Evolutionary conservation across 37 sponge, comb jelly and placozoan species (phyloP), one percentile per base, ranked within the genome.

Genomic region (Halisarca cf. caerulea): DNA sequence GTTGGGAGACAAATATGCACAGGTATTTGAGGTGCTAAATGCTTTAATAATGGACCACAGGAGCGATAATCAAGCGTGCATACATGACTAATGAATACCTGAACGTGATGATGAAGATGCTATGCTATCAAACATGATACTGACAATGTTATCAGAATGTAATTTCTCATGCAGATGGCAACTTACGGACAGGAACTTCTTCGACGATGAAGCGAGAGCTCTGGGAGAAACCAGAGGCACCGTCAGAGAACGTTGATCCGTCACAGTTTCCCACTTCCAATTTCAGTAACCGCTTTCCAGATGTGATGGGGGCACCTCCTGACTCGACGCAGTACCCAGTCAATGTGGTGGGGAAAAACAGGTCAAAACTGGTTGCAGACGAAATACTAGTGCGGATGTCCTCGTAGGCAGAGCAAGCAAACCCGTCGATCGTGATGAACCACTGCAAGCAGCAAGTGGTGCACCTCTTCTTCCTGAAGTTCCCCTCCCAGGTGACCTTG

Each of bases 381-480:
- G 20, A 27, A 20, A 90, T 86, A 44, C 79, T 59, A 0, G 87
- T 90, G 72, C 74, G 71, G 45, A 90, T 69, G 41, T 58, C 64
- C 62, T 86, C 91, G 38, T 41, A 82, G 41, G 62, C 37, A 24
- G 80, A 58, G 84, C 91, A 90, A 1, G 34, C 32, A 20, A 78
- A 34, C 30, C 91, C 91, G 68, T 86, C 84, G 30, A 90, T 58
- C 7, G 51, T 66, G 37, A 90, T 51, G 83, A 82, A 82, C 91
- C 91, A 90, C 59, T 82, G 91, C 24, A 70, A 18, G 54, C 91
- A 90, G 71, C 91, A 90, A 55, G 53, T 68, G 23, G 18, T 68
- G 83, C 91, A 90, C 33, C 72, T 35, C 83, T 79, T 79, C 80
- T 86, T 86, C 80, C 91, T 86, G 83, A 90, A 61, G 86, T 85